Conservation (phyloP, 2,888 invertebrate genomes). For the Nephrotoma appendiculata region DNA sequence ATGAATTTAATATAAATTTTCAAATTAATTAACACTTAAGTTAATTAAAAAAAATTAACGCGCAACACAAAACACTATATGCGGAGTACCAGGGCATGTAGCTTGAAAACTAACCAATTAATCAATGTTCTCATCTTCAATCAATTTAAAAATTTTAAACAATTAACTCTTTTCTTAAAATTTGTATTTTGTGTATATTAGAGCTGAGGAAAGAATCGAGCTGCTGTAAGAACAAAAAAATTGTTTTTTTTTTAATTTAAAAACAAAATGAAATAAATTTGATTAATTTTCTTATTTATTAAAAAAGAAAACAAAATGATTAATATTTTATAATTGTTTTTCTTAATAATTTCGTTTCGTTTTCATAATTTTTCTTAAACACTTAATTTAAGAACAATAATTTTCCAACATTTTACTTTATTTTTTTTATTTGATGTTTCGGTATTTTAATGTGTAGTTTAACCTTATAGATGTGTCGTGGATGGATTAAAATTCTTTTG, state of each 20-base stretch:
- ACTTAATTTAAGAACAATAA: neutral
- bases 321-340: neutral
- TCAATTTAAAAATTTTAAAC: neutral
- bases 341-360: neutral
- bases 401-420: neutral
- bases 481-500: neutral
- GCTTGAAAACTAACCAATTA: neutral
- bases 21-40: neutral
- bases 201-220: neutral
- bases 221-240: neutral
- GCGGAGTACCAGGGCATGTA: neutral
- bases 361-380: neutral
- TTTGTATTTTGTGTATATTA: neutral
- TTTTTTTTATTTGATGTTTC: neutral
- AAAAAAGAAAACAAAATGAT: neutral
- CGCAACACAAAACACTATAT: neutral
- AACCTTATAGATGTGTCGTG: neutral
- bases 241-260: neutral
- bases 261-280: neutral
- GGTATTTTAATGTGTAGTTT: neutral
- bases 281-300: neutral
- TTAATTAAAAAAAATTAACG: neutral
- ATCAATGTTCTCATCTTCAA: neutral
- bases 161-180: neutral
- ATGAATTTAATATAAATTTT: neutral